Conservation (phyloP, 2,888 invertebrate species). For the Andrena fulva region DNA sequence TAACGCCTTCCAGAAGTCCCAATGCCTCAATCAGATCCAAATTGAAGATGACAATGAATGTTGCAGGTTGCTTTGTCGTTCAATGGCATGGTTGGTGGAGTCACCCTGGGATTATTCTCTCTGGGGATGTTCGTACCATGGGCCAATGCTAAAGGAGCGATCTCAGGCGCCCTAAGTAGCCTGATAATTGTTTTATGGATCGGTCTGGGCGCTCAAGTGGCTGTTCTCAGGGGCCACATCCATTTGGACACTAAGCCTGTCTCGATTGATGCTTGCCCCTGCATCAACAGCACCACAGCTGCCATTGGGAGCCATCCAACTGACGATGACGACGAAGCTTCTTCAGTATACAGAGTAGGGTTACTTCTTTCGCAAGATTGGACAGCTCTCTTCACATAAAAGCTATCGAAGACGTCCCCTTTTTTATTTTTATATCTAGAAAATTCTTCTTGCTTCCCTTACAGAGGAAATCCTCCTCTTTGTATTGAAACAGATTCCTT, state of each 20-base stretch:
- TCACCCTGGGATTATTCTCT: slow-evolving; percentile 94
- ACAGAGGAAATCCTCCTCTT: no score
- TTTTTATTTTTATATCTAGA: not conserved
- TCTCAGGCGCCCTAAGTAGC: slow-evolving; percentile 88
- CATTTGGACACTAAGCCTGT: slow-evolving; percentile 84
- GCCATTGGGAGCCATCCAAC: not conserved
- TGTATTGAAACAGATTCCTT: no score
- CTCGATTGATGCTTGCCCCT: slow-evolving; percentile 86
- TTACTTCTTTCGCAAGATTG: not conserved
- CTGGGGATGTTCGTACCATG: slow-evolving; percentile 95
- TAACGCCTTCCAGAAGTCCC: no score
- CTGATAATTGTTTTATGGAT: slow-evolving; percentile 88
- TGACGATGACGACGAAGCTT: slow-evolving; percentile 62
- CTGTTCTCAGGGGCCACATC: slow-evolving; percentile 85
- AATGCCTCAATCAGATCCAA: not conserved
- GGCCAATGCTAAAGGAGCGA: slow-evolving; percentile 92
- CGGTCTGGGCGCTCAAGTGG: slow-evolving; percentile 89
- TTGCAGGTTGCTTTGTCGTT: slow-evolving; percentile 91
- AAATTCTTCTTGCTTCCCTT: no score
- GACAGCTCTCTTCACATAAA: not conserved
- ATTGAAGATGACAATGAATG: not conserved
- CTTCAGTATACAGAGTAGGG: slow-evolving; percentile 79
- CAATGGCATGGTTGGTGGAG: slow-evolving; percentile 95
- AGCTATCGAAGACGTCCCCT: not conserved
- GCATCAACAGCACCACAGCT: slow-evolving; percentile 82